Base-by-base conservation (phyloP, 1,140 invertebrate genomes). In the Drosophila saltans region DNA sequence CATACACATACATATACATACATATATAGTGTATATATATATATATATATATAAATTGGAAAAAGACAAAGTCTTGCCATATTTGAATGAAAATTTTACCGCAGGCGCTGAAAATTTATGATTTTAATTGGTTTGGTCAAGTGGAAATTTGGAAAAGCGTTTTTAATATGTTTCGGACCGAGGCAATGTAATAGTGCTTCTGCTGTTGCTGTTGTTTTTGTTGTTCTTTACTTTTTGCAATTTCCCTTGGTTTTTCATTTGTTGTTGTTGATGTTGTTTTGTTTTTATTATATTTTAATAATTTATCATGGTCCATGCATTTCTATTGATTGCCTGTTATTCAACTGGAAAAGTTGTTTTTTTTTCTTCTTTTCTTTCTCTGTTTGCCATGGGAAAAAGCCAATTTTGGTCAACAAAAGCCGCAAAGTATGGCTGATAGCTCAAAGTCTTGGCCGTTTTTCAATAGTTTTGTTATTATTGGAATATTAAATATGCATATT, bases 91-190 rank as follows among this genome's bases (percentile, higher is more conserved):
- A 75, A 85, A 77, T 79, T 81, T 78, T 30, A 78, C 75, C 78
- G 66, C 78, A 72, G 75, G 78, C 75, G 30, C 56, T 77, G 69
- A 39, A 88, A 88, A 88, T 88, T 88, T 88, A 88, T 88, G 83
- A 83, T 88, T 88, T 88, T 88, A 88, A 88, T 88, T 88, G 83
- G 83, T 78, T 88, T 88, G 83, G 83, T 88, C 83, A 75, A 83
- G 83, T 80, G 80, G 80, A 88, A 88, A 82, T 78, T 88, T 80
- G 61, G 66, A 80, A 79, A 80, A 80, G 71, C 78, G 66, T 70
- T 80, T 80, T 80, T 80, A 80, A 74, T 79, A 80, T 80, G 66
- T 74, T 59, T 52, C 45, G 8, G 45, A 26, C 45, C 21, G 24
- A 52, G 45, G 45, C 45, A 52, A 52, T 52, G 45, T 52, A 52